These are phyloP conservation scores for Odontamblyopus rebecca DNA, from an alignment of 2,797 vertebrate species.

Conservation along the genomic window DNA sequence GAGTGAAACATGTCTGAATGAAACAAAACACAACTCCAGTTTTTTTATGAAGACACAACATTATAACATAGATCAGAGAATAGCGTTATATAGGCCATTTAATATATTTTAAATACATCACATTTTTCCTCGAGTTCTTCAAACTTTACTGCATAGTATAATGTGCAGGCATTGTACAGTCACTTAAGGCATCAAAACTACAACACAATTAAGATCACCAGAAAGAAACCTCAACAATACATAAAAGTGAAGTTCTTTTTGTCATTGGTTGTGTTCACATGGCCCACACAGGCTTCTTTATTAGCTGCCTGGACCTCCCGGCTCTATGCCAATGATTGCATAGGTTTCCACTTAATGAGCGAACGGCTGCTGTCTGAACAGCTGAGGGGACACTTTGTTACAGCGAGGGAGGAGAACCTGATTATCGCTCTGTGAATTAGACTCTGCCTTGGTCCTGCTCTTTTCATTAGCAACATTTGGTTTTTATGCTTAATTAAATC, in stretches of 20 bases:
- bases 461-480: constrained; percentile 5
- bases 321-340: constrained; percentile 40
- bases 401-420: constrained; percentile 31
- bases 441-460: constrained; percentile 11
- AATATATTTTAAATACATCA: too few species aligned
- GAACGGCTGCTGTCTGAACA: constrained; percentile 13
- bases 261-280: not conserved
- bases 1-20: too few species aligned
- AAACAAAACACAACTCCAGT: too few species aligned
- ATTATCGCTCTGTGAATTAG: constrained; percentile 39
- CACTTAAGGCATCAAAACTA: not conserved
- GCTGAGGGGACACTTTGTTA: constrained; percentile 24
- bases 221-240: not conserved
- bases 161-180: not conserved
- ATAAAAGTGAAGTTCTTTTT: not conserved
- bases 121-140: too few species aligned
- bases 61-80: too few species aligned
- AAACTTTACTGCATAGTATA: not conserved
- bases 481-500: constrained; percentile 13
- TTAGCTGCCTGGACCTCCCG: constrained; percentile 25
- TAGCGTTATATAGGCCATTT: too few species aligned
- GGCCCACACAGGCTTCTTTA: constrained; percentile 15
- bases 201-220: not conserved
- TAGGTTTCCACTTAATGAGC: constrained; percentile 43
- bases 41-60: too few species aligned